Evolutionary conservation across 2,888 invertebrate genomes (phyloP), one percentile per base, ranked within the genome.

Genomic region (Eustalomyia histrio): DNA sequence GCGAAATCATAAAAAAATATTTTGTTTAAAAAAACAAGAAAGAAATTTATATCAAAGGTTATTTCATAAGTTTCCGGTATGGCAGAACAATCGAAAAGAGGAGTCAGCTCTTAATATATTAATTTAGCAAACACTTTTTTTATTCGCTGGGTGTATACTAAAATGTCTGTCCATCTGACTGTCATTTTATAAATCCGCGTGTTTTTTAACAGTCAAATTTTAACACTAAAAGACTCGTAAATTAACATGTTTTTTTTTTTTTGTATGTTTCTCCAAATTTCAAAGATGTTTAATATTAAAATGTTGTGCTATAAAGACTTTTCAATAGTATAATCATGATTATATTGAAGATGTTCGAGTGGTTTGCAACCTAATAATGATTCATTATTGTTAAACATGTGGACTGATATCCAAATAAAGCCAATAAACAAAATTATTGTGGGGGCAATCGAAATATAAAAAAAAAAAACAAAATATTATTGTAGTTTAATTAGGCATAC

Each of bases 291-390:
- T 47, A 47, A 47, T 47, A 47, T 47, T 47, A 14, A 47, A 47
- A 47, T 47, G 43, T 5, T 47, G 43, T 47, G 43, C n/a, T 47
- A n/a, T 47, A 47, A 1, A 47, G 6, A 47, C 16, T n/a, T 47
- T 47, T 12, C 14, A n/a, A n/a, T 43, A 43, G 2, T 43, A 43
- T 47, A n/a, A 47, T 47, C 43, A 58, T 24, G n/a, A 65, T 74
- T 17, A 43, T 57, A 17, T 55, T 72, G 17, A 55, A 55, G 63
- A 63, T 74, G 64, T 64, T 73, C 47, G 63, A 72, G 29, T 29
- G 18, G 21, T n/a, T 29, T 61, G 21, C 24, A 10, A 14, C 17
- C 29, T 21, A 57, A 64, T 12, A 14, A 60, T 74, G 58, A 67
- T 65, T 65, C 74, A 74, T 39, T 33, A 29, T 21, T 17, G 47